Conservation (phyloP, 2,797 vertebrate genomes). For the Neosalanx taihuensis region DNA sequence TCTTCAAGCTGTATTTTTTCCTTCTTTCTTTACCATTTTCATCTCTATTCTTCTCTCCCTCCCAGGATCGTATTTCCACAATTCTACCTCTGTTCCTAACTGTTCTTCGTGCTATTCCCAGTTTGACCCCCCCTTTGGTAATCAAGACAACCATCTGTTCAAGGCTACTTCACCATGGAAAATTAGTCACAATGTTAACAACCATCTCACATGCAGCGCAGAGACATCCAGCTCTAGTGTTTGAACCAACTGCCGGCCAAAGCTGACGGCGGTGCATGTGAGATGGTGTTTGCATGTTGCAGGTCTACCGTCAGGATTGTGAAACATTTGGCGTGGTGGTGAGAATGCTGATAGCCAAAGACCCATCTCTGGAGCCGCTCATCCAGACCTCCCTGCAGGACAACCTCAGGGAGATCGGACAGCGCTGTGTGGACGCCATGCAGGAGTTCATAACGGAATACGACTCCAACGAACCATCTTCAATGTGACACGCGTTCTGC, state of each 20-base stretch:
- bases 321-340: conserved; percentile 71
- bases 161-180: neutral
- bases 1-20: neutral
- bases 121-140: neutral
- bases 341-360: conserved; percentile 74
- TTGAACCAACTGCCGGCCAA: neutral
- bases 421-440: conserved; percentile 71
- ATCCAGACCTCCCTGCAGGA: conserved; percentile 70
- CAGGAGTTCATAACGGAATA: conserved; percentile 73
- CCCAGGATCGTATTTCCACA: neutral
- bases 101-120: neutral
- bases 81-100: neutral
- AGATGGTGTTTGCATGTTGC: conserved; percentile 33
- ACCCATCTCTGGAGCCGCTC: conserved; percentile 63
- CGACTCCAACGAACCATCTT: conserved; percentile 43
- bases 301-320: conserved; percentile 74
- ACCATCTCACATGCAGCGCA: neutral
- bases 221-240: neutral
- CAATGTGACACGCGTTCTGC: neutral
- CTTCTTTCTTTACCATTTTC: neutral
- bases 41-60: conserved; percentile 12
- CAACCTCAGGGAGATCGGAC: conserved; percentile 71
- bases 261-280: neutral
- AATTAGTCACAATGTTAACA: neutral
- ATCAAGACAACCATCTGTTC: neutral